phyloP scores from a whole-genome alignment of 2,888 invertebrate genomes.

The Ectemnius cavifrons region DNA sequence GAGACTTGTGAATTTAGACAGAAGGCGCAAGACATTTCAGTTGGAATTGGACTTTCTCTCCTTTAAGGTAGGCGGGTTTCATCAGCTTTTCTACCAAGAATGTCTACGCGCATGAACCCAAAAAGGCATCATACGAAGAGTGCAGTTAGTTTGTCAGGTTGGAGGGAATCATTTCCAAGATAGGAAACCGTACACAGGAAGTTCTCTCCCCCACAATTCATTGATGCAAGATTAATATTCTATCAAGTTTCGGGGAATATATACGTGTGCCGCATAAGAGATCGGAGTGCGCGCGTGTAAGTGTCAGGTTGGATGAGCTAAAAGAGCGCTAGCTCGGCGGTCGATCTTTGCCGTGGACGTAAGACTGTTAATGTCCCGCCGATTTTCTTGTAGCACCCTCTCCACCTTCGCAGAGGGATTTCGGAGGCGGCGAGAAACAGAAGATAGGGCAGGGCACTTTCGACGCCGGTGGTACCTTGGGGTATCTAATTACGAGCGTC shows the following conservation, averaged over 20 bases:
- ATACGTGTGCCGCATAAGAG: neutral
- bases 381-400: conserved; percentile 27
- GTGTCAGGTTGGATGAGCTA: conserved; percentile 43
- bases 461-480: conserved; percentile 49
- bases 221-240: conserved; percentile 20
- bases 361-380: conserved; percentile 42
- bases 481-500: conserved; percentile 59
- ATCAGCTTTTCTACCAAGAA: conserved; percentile 29
- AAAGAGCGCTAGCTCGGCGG: conserved; percentile 31
- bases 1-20: neutral
- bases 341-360: conserved; percentile 19
- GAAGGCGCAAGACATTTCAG: neutral
- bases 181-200: conserved; percentile 5
- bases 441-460: conserved; percentile 26
- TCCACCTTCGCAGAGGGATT: conserved; percentile 43
- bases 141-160: neutral
- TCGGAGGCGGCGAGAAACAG: conserved; percentile 36
- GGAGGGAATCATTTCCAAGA: neutral
- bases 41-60: conserved; percentile 46
- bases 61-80: conserved; percentile 41
- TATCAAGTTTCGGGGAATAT: conserved; percentile 12
- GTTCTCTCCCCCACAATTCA: neutral
- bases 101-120: conserved; percentile 17
- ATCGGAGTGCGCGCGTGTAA: conserved; percentile 12
- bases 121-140: conserved; percentile 17